Evolutionary conservation across 2,888 invertebrate genomes (phyloP).

Genomic region (Drosophila mayaguana): DNA sequence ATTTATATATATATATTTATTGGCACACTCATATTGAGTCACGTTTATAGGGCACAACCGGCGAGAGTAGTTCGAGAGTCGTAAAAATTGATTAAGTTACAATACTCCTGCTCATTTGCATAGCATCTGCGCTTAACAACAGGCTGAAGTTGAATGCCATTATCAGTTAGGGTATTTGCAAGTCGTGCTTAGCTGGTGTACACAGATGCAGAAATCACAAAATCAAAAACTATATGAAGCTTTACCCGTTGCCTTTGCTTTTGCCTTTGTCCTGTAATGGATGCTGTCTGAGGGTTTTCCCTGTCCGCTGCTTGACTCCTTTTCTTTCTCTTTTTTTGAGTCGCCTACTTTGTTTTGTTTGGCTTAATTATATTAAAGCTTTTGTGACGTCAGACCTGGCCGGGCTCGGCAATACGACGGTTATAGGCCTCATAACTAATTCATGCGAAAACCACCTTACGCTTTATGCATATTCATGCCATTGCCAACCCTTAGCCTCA

Average conservation of each 20-base stretch:
- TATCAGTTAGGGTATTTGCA: not conserved
- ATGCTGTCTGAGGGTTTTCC: not conserved
- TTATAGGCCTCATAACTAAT: slow-evolving; percentile 63
- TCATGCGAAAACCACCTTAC: slow-evolving; percentile 60
- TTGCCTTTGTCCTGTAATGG: not conserved
- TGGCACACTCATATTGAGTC: slow-evolving; percentile 12
- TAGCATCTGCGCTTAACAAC: not conserved
- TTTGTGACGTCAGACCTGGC: slow-evolving; percentile 34
- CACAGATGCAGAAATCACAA: not conserved
- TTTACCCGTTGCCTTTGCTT: not conserved
- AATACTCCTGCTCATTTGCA: not conserved
- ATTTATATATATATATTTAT: slow-evolving; percentile 1
- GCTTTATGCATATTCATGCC: slow-evolving; percentile 67
- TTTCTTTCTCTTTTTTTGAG: not conserved
- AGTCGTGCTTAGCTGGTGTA: not conserved
- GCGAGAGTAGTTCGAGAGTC: not conserved
- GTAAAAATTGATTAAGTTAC: slow-evolving; percentile 1
- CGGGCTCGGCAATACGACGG: slow-evolving; percentile 41
- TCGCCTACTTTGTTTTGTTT: slow-evolving; percentile 24
- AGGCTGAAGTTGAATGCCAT: not conserved
- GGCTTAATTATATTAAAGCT: slow-evolving; percentile 64
- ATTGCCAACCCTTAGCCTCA: slow-evolving; percentile 16
- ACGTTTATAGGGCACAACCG: not conserved
- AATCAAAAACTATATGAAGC: not conserved
- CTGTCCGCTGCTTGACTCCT: not conserved